These are phyloP conservation scores for Pituophis catenifer DNA, from an alignment of 2,113 vertebrate genomes.

Conservation along the genomic window DNA sequence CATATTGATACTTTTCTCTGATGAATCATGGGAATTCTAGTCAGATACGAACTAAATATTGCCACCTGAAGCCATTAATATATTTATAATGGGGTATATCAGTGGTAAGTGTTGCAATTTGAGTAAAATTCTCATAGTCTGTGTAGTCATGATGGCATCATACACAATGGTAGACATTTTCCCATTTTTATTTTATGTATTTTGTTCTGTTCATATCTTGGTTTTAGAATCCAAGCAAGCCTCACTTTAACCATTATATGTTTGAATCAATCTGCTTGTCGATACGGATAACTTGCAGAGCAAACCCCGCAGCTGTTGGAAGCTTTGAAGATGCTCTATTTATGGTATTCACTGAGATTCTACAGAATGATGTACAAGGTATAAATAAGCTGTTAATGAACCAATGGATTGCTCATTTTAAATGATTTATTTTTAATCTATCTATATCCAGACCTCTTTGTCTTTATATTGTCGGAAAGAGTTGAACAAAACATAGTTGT, in stretches of 20 bases:
- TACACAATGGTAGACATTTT: background rate
- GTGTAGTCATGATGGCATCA: background rate
- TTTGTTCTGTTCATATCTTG: constrained; percentile 4
- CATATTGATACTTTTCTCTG: background rate
- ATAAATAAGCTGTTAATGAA: background rate
- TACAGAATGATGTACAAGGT: constrained; percentile 97
- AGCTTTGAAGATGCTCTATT: constrained; percentile 98
- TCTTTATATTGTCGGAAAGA: background rate
- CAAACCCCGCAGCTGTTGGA: constrained; percentile 84
- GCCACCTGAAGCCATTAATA: background rate
- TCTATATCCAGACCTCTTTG: background rate
- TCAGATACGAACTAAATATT: background rate
- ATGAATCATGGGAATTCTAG: background rate
- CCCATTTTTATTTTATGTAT: background rate
- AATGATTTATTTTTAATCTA: background rate
- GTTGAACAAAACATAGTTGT: background rate
- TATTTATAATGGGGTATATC: background rate
- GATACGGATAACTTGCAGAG: constrained; percentile 93
- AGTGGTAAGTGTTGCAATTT: background rate
- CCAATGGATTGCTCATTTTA: background rate
- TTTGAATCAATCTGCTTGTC: constrained; percentile 97
- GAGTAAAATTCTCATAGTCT: background rate
- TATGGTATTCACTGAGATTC: constrained; percentile 95
- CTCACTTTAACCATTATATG: constrained; percentile 99
- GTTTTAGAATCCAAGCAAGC: constrained; percentile 96